Conservation (phyloP, 1,140 invertebrate species). For the Idris sp. region DNA sequence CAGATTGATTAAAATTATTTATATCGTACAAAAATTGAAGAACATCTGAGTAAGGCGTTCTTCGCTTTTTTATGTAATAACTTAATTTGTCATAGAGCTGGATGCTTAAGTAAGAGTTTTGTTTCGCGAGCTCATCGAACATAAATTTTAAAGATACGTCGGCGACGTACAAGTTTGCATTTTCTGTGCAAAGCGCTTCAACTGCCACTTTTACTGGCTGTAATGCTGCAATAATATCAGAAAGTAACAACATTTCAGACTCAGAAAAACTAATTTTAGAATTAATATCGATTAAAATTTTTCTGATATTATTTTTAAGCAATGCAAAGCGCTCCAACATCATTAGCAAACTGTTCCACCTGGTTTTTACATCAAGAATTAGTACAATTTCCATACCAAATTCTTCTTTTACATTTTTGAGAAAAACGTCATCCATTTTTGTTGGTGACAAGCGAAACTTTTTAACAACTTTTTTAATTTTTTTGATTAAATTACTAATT, state of each 20-base stretch:
- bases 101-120: slow-evolving; percentile 5
- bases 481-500: slow-evolving; percentile 6
- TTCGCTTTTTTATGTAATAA: no score
- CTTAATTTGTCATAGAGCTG: not conserved
- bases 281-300: slow-evolving; percentile 10
- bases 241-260: slow-evolving; percentile 13
- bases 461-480: slow-evolving; percentile 18
- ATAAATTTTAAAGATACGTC: slow-evolving; percentile 5
- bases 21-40: no score
- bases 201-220: slow-evolving; percentile 13
- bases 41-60: no score
- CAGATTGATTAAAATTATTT: no score
- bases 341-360: slow-evolving; percentile 1
- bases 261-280: slow-evolving; percentile 16
- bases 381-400: no score
- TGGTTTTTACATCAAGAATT: no score
- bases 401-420: slow-evolving; percentile 7
- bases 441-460: slow-evolving; percentile 20
- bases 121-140: not conserved
- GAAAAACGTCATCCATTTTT: slow-evolving; percentile 6
- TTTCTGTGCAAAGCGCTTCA: slow-evolving; percentile 16
- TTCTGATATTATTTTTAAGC: slow-evolving; percentile 5
- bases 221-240: slow-evolving; percentile 17
- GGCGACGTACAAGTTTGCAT: slow-evolving; percentile 7
- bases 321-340: slow-evolving; percentile 5